These are phyloP conservation scores for Squalus acanthias DNA, from an alignment of 2,797 vertebrate genomes.

Conservation along the genomic window DNA sequence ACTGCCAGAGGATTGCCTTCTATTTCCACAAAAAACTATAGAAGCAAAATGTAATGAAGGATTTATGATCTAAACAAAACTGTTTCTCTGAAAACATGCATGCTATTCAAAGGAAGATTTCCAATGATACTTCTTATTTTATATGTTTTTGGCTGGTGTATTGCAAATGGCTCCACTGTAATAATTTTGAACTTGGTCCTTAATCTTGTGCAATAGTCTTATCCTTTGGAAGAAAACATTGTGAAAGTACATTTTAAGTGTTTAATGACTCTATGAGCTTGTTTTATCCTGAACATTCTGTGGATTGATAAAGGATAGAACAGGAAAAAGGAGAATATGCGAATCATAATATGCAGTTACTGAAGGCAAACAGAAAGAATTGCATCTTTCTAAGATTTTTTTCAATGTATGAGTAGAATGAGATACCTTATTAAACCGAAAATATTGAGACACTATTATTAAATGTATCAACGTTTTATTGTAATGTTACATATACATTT, in stretches of 20 bases:
- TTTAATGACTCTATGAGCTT: background rate
- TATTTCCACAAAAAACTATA: no score
- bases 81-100: no score
- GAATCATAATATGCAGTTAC: background rate
- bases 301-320: background rate
- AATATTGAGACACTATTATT: background rate
- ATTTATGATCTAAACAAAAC: no score
- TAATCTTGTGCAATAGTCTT: no score
- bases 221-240: background rate
- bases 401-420: background rate
- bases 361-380: background rate
- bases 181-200: no score
- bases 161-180: no score
- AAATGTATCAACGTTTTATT: constrained; percentile 16
- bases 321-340: background rate
- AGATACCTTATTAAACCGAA: background rate
- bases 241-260: background rate
- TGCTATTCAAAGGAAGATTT: no score
- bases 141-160: no score
- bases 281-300: background rate
- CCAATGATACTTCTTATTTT: no score
- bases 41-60: no score
- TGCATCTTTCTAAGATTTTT: background rate
- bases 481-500: constrained; percentile 27
- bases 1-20: no score